phyloP scores from a whole-genome alignment of 2,797 vertebrate genomes.

The Gambusia yucatana region DNA sequence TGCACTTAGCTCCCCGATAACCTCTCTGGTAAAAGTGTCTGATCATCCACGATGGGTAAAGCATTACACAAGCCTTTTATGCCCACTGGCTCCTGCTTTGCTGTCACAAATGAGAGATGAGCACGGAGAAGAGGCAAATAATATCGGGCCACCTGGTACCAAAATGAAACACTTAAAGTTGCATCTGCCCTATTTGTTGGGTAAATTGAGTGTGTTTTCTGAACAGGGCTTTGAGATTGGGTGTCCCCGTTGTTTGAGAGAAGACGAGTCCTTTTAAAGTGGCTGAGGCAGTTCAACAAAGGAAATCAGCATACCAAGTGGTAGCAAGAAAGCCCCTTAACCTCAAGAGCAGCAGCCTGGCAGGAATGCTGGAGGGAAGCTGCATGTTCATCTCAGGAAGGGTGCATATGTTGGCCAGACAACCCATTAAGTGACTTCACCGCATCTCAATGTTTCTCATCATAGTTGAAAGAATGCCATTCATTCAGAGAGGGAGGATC shows the following conservation, averaged over 20 bases:
- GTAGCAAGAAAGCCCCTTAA: conserved; percentile 66
- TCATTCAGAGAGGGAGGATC: conserved; percentile 52
- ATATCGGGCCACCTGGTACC: conserved; percentile 49
- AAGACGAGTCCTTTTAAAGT: conserved; percentile 56
- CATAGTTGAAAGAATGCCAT: conserved; percentile 57
- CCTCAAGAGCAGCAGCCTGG: conserved; percentile 59
- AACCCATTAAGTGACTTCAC: conserved; percentile 70
- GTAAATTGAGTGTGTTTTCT: conserved; percentile 56
- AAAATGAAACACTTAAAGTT: conserved; percentile 62
- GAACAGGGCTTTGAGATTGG: conserved; percentile 44
- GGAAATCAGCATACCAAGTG: conserved; percentile 70
- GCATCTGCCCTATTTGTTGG: conserved; percentile 44
- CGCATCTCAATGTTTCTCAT: conserved; percentile 71
- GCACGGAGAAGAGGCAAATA: conserved; percentile 39
- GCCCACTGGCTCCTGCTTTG: conserved; percentile 38
- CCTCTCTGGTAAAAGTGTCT: conserved; percentile 39
- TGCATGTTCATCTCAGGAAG: conserved; percentile 67
- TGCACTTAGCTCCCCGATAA: conserved; percentile 46
- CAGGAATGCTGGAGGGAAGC: conserved; percentile 36
- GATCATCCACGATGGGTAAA: conserved; percentile 67
- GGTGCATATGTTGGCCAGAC: conserved; percentile 71
- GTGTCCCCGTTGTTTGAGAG: conserved; percentile 61
- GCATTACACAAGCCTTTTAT: conserved; percentile 47
- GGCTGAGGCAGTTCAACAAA: conserved; percentile 62
- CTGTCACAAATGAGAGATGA: conserved; percentile 43